Evolutionary conservation across 2,888 invertebrate genomes (phyloP).

Genomic region (Parapristionchus giblindavisi): DNA sequence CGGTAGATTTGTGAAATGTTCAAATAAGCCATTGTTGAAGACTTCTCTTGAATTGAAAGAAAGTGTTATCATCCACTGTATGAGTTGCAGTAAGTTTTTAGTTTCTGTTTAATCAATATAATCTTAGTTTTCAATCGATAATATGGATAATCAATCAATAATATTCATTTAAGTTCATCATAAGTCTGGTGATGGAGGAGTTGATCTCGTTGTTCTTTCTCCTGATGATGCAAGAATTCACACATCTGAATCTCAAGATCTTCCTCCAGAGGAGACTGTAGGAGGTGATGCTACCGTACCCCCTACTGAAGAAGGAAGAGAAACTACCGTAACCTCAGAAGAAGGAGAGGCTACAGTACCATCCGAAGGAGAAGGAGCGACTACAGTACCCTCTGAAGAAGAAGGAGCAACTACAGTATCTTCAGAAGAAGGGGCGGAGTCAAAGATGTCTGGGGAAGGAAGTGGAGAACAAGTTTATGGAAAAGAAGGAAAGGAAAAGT

Average conservation of each 20-base stretch:
- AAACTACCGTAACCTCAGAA: slow-evolving; percentile 30
- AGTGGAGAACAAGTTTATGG: slow-evolving; percentile 28
- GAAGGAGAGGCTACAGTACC: slow-evolving; percentile 39
- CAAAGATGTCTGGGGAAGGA: background rate
- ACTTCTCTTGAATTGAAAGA: slow-evolving; percentile 28
- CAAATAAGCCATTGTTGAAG: slow-evolving; percentile 15
- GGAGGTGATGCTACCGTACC: slow-evolving; percentile 36
- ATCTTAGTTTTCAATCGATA: background rate
- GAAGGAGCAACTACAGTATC: slow-evolving; percentile 40
- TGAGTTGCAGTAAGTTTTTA: slow-evolving; percentile 54
- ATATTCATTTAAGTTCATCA: slow-evolving; percentile 45
- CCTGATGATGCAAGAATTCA: slow-evolving; percentile 26
- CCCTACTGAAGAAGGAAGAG: slow-evolving; percentile 15
- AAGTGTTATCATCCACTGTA: slow-evolving; percentile 59
- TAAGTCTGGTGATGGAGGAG: slow-evolving; percentile 40
- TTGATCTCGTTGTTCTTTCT: slow-evolving; percentile 35
- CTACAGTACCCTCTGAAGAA: slow-evolving; percentile 29
- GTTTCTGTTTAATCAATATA: background rate
- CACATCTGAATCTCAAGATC: slow-evolving; percentile 35
- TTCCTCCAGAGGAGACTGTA: slow-evolving; percentile 39
- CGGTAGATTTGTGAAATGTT: slow-evolving; percentile 47
- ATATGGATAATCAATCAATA: background rate
- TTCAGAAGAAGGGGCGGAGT: background rate
- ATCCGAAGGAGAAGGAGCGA: slow-evolving; percentile 34
- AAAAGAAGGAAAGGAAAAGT: background rate